Percentiles rank a stretch among this genome's conserved stretches.
Evolutionary conservation across 1,140 invertebrate species (phyloP).

Genomic region (Drosophila sproati): DNA sequence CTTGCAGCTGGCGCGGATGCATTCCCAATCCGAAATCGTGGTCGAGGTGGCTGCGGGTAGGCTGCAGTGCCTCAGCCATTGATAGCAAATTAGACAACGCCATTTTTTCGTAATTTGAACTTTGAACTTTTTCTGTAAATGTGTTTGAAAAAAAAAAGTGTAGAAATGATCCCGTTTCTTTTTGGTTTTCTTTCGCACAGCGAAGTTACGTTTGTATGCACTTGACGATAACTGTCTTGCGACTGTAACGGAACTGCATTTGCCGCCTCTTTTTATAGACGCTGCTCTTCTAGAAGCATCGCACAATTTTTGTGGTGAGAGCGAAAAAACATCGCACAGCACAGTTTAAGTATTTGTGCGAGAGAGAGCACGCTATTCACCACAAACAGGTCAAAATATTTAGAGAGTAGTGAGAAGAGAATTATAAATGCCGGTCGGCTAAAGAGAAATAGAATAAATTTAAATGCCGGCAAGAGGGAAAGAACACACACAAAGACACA

Average conservation of each 20-base stretch:
- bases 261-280: conserved; percentile 23
- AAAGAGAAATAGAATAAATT: conserved; percentile 1
- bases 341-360: background rate
- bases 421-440: too few relatives aligned
- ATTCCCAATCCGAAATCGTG: conserved; percentile 66
- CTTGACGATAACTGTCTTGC: conserved; percentile 11
- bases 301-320: conserved; percentile 8
- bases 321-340: conserved; percentile 30
- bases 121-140: background rate
- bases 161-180: background rate
- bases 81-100: conserved; percentile 62
- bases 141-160: background rate
- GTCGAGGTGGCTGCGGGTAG: conserved; percentile 32
- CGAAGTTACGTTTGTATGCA: conserved; percentile 2
- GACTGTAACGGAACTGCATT: background rate
- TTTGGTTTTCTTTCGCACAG: conserved; percentile 14
- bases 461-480: conserved; percentile 28
- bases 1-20: conserved; percentile 50
- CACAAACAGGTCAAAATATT: background rate
- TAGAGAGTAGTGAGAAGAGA: background rate
- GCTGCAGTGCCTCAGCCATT: conserved; percentile 59
- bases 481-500: conserved; percentile 27
- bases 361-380: background rate
- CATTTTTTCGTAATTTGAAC: conserved; percentile 43
- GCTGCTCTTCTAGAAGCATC: conserved; percentile 25